Evolutionary conservation across 1,140 invertebrate genomes (phyloP), one percentile per base, ranked within the genome.

Genomic region (Drosophila sturtevanti): DNA sequence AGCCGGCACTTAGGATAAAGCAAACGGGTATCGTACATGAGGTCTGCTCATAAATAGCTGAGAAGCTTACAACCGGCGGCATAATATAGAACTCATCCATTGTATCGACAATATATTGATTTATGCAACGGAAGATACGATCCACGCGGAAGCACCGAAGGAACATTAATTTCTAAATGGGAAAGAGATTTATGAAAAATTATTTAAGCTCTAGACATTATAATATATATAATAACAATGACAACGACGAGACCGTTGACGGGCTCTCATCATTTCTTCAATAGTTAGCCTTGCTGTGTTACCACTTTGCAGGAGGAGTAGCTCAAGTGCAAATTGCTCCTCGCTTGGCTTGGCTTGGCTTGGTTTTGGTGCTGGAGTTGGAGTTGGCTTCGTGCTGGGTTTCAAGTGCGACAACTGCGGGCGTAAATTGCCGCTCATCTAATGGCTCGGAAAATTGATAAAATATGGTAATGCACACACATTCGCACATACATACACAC

Each of bases 81-180:
- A 95, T 97, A 31, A 98, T 95, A 84, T 95, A 98, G 90, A 96
- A 94, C 90, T 97, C 95, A 38, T 97, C 96, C 96, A 98, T 97
- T 1, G 94, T 94, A 54, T 94, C 93, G 3, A 94, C 95, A 73
- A 98, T 96, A 89, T 96, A 98, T 89, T 96, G 94, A 22, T 95
- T 95, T 56, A 98, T 94, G 22, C 95, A 95, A 52, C 95, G 92
- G 92, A 96, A 97, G n/a, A 98, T 95, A 68, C 97, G 93, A 92
- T 98, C 97, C 6, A 97, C 94, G 21, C 97, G 94, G 92, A 98
- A 97, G 89, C 97, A 98, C 24, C 97, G 93, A 9, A 98, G 91
- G 24, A 98, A 84, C 95, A 98, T 96, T 27, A 98, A 92, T 38
- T 94, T 92, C 81, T 97, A 56, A 77, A 58, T 48, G 48, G 61